phyloP scores from a whole-genome alignment of 2,888 invertebrate genomes.

The Rhamphomyia laevipes region DNA sequence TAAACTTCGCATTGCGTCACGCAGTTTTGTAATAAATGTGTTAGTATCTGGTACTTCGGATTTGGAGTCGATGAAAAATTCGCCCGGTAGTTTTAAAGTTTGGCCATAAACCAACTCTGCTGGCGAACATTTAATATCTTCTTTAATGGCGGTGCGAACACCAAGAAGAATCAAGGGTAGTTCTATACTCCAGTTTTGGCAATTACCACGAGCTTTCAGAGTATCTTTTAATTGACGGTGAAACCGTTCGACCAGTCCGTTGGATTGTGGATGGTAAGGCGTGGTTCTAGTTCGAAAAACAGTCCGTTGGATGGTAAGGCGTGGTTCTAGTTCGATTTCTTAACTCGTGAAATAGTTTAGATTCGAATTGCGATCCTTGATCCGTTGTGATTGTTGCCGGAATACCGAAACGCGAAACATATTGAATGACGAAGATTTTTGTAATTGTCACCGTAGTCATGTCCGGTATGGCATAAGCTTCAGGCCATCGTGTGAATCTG shows the following conservation, averaged over 20 bases:
- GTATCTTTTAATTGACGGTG: not conserved
- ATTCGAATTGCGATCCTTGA: conserved; percentile 3
- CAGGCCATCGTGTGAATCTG: not conserved
- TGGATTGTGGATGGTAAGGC: conserved; percentile 8
- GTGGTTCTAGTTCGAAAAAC: conserved; percentile 5
- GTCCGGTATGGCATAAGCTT: conserved; percentile 1
- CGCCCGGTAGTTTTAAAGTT: not conserved
- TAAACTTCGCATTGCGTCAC: no score
- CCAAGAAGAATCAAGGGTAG: conserved; percentile 4
- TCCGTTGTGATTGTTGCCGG: conserved; percentile 1
- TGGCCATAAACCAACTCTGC: conserved; percentile 1
- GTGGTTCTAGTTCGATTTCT: no score
- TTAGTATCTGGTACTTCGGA: not conserved
- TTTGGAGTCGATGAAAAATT: not conserved
- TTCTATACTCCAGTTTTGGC: conserved; percentile 2
- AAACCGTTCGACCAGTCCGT: not conserved
- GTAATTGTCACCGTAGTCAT: not conserved
- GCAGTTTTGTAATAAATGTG: no score
- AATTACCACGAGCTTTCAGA: conserved; percentile 20
- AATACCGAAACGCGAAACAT: not conserved
- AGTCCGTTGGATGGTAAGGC: no score
- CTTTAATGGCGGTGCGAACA: conserved; percentile 2
- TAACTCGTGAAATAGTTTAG: conserved; percentile 1
- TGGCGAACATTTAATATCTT: not conserved
- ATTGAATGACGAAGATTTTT: not conserved